phyloP scores from a whole-genome alignment of 1,140 invertebrate genomes.

The Drosophila santomea region DNA sequence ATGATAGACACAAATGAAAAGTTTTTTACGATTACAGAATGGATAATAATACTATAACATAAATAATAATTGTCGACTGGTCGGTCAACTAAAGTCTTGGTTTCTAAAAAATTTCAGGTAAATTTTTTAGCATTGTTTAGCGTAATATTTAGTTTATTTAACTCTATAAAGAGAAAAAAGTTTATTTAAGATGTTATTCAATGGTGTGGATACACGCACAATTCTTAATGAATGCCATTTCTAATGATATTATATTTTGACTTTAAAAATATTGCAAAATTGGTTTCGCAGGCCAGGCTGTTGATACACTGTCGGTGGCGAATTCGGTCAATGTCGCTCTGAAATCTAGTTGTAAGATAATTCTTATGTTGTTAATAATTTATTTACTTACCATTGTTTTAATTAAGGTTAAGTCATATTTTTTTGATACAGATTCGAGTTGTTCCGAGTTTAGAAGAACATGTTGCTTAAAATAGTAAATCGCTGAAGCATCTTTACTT shows the following conservation, averaged over 20 bases:
- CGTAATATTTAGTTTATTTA: no score
- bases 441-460: slow-evolving; percentile 30
- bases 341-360: not conserved
- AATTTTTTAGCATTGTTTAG: no score
- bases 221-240: not conserved
- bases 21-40: no score
- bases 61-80: no score
- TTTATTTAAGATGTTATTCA: no score
- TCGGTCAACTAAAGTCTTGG: no score
- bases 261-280: not conserved
- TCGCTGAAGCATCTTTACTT: slow-evolving; percentile 44
- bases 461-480: slow-evolving; percentile 63
- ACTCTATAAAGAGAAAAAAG: no score
- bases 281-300: not conserved
- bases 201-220: not conserved
- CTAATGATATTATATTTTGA: not conserved
- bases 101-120: no score
- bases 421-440: not conserved
- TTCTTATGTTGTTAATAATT: not conserved
- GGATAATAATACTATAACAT: no score
- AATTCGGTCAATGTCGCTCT: not conserved
- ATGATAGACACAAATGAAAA: no score
- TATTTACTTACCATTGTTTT: slow-evolving; percentile 48
- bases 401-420: not conserved
- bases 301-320: not conserved